A percentile compares a stretch with the other conserved stretches of the same genome.
These are phyloP conservation scores for Trilocha varians DNA, from an alignment of 2,888 invertebrate genomes.

Conservation along the genomic window DNA sequence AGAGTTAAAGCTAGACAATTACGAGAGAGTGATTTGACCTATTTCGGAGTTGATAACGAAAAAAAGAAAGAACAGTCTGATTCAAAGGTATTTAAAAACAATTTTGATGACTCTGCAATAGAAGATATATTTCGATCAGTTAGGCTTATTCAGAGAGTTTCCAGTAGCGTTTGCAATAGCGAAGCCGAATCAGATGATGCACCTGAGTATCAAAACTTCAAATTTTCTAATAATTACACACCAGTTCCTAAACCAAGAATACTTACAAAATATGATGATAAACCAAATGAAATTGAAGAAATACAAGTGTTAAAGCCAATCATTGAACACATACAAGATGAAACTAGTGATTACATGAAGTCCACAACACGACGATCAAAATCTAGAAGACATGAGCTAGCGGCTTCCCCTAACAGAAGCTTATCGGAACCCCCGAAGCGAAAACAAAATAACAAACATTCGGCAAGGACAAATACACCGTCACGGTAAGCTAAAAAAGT, in stretches of 20 bases:
- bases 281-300: conserved; percentile 28
- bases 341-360: conserved; percentile 13
- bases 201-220: conserved; percentile 57
- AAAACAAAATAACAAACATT: conserved; percentile 21
- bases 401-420: conserved; percentile 31
- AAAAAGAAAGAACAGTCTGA: conserved; percentile 16
- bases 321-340: conserved; percentile 35
- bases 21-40: conserved; percentile 74
- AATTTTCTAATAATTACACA: conserved; percentile 34
- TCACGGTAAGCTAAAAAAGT: conserved; percentile 19
- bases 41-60: conserved; percentile 60
- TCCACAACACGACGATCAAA: conserved; percentile 31
- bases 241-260: conserved; percentile 50
- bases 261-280: conserved; percentile 39
- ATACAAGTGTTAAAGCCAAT: conserved; percentile 39
- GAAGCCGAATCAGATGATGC: conserved; percentile 58
- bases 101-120: conserved; percentile 23
- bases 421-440: conserved; percentile 51
- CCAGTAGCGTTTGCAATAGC: conserved; percentile 56
- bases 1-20: conserved; percentile 61
- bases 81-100: conserved; percentile 13
- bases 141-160: conserved; percentile 50
- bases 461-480: conserved; percentile 15
- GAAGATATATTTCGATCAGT: conserved; percentile 56
- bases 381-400: conserved; percentile 28